Percentiles rank a stretch among this genome's conserved stretches.
Conservation (phyloP, 1,140 invertebrate genomes). For the Pseudomyrmex dendroicus region DNA sequence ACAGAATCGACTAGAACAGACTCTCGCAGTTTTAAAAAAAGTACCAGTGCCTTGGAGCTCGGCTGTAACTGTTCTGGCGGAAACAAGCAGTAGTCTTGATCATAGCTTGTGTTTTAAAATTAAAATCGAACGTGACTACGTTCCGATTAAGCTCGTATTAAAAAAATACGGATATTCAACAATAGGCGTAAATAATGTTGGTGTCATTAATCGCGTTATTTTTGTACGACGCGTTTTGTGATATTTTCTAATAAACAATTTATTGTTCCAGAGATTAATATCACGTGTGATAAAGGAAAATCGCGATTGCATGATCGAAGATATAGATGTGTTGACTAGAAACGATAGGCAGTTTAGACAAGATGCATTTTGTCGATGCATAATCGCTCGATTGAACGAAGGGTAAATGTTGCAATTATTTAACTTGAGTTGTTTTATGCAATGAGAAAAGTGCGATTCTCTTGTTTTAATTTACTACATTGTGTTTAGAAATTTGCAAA, state of each 20-base stretch:
- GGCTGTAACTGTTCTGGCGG: conserved; percentile 73
- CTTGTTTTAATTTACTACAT: conserved; percentile 17
- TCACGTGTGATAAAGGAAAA: conserved; percentile 78
- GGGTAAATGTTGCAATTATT: conserved; percentile 65
- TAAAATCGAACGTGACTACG: conserved; percentile 72
- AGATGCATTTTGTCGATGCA: conserved; percentile 70
- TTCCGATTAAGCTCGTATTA: conserved; percentile 77
- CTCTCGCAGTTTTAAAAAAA: conserved; percentile 76
- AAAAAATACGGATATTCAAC: conserved; percentile 81
- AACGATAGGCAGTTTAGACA: conserved; percentile 71
- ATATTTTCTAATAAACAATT: background rate
- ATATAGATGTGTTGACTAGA: conserved; percentile 78
- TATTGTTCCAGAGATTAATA: conserved; percentile 74
- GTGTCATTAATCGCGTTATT: conserved; percentile 29
- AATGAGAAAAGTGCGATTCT: background rate
- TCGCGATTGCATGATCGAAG: conserved; percentile 69
- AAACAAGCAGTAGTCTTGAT: conserved; percentile 71
- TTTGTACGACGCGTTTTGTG: background rate
- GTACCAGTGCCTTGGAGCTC: conserved; percentile 80
- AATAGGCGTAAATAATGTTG: conserved; percentile 75
- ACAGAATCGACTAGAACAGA: conserved; percentile 77
- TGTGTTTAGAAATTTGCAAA: conserved; percentile 73
- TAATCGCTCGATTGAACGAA: conserved; percentile 71
- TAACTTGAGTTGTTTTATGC: conserved; percentile 31
- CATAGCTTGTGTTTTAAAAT: conserved; percentile 76